Evolutionary conservation across 2,888 invertebrate genomes (phyloP).

Genomic region (Cheilosia scutellata): DNA sequence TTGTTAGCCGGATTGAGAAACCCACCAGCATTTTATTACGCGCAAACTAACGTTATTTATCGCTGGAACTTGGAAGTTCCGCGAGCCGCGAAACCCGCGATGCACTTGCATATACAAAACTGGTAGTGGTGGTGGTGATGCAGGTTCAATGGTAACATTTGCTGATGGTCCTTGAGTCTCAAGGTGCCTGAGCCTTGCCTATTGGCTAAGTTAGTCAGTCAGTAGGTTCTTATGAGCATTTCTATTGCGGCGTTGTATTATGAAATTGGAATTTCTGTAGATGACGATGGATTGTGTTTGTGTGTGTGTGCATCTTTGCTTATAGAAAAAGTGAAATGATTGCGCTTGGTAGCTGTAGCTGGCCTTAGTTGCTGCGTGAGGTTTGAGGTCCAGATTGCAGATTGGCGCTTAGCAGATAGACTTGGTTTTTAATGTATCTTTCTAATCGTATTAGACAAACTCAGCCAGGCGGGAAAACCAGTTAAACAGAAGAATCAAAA

Average conservation of each 20-base stretch:
- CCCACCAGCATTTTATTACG: conserved; percentile 37
- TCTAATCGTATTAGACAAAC: conserved; percentile 50
- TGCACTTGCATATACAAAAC: conserved; percentile 13
- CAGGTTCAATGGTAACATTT: conserved; percentile 57
- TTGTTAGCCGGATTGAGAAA: conserved; percentile 42
- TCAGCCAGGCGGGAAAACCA: conserved; percentile 5
- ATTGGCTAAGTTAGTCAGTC: conserved; percentile 55
- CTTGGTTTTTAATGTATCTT: conserved; percentile 30
- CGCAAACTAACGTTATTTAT: conserved; percentile 68
- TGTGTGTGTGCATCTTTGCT: background rate
- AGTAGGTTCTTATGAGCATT: conserved; percentile 55
- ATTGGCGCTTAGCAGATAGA: conserved; percentile 43
- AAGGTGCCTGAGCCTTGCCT: background rate
- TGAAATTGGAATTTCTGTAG: conserved; percentile 49
- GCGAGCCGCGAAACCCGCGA: background rate
- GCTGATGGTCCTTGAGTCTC: conserved; percentile 6
- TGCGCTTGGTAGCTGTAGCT: conserved; percentile 10
- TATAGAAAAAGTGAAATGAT: conserved; percentile 65
- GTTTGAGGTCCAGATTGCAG: background rate
- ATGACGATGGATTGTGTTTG: conserved; percentile 13
- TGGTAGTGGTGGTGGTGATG: conserved; percentile 20
- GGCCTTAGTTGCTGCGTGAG: conserved; percentile 16
- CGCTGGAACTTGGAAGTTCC: background rate
- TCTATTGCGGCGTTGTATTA: conserved; percentile 45
- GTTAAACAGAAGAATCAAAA: conserved; percentile 8